phyloP scores from a whole-genome alignment of 2,888 invertebrate species.

The Caenorhabditis imperialis region DNA sequence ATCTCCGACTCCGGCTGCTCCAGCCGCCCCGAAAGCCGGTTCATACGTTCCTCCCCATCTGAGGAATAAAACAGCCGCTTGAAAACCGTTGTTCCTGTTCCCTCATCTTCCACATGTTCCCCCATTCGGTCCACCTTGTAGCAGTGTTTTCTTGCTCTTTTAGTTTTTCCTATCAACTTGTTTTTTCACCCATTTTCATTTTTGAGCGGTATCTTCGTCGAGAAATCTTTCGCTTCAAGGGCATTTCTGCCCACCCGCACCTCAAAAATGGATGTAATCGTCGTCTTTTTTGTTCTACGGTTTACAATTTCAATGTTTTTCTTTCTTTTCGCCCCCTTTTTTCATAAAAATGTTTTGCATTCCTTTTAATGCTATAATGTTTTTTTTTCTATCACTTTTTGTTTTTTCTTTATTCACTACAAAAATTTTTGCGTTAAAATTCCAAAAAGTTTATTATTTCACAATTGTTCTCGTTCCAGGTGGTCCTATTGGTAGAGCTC shows the following conservation, averaged over 20 bases:
- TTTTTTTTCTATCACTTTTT: background rate
- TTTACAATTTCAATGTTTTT: too few relatives aligned
- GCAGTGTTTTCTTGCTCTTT: background rate
- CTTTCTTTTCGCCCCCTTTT: background rate
- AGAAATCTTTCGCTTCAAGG: too few relatives aligned
- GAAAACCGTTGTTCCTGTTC: constrained; percentile 6
- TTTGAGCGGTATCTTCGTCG: too few relatives aligned
- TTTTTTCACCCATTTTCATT: constrained; percentile 2
- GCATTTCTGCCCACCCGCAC: too few relatives aligned
- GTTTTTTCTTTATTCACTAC: background rate
- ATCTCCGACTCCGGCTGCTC: constrained; percentile 33
- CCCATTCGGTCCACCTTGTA: constrained; percentile 18
- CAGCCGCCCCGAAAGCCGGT: constrained; percentile 32
- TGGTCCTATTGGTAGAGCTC: constrained; percentile 54
- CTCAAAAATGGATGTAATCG: too few relatives aligned
- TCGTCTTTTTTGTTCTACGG: too few relatives aligned
- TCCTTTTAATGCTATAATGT: constrained; percentile 5
- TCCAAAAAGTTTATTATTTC: constrained; percentile 10
- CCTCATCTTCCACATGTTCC: constrained; percentile 6
- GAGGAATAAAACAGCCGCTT: constrained; percentile 35
- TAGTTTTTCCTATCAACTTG: constrained; percentile 12
- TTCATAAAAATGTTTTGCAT: constrained; percentile 32
- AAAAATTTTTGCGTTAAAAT: constrained; percentile 1
- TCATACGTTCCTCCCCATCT: constrained; percentile 70
- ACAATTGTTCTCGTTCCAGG: constrained; percentile 4